Evolutionary conservation across 2,797 vertebrate genomes (phyloP).

Genomic region (Spheniscus humboldti): DNA sequence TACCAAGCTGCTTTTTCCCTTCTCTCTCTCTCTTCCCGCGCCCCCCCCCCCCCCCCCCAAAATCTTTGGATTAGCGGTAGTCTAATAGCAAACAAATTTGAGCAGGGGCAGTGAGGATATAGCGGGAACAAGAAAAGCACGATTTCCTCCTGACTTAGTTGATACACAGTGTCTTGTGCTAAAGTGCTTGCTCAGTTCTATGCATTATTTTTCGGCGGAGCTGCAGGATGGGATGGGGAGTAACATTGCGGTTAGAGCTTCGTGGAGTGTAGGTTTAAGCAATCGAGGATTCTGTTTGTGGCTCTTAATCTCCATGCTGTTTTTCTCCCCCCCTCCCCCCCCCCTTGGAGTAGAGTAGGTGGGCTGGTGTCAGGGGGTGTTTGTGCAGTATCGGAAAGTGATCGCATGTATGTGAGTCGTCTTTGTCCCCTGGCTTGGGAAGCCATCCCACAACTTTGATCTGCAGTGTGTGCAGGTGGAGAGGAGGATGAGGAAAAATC

Average conservation of each 20-base stretch:
- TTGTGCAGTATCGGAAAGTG: background rate
- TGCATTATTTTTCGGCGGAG: background rate
- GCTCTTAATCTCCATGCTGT: background rate
- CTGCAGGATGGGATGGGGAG: background rate
- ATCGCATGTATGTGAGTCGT: background rate
- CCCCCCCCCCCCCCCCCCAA: too few relatives aligned
- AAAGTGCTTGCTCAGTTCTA: background rate
- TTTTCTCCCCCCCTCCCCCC: background rate
- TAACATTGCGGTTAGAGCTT: background rate
- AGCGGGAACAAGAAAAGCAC: background rate
- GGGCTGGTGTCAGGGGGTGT: background rate
- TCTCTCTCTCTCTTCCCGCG: too few relatives aligned
- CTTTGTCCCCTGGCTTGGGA: background rate
- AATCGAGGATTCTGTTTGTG: background rate
- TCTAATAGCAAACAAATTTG: background rate
- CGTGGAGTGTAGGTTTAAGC: background rate
- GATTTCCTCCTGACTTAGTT: background rate
- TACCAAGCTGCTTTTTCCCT: background rate
- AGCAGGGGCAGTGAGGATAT: background rate
- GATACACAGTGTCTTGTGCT: background rate
- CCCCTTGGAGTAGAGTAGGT: rapidly evolving
- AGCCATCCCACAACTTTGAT: background rate
- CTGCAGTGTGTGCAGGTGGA: slow-evolving; percentile 37
- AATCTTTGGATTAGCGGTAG: background rate
- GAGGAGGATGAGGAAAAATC: slow-evolving; percentile 38